Evolutionary conservation across 2,113 vertebrate genomes (phyloP), one percentile per base, ranked within the genome.

Genomic region (Marcusenius ussheri): DNA sequence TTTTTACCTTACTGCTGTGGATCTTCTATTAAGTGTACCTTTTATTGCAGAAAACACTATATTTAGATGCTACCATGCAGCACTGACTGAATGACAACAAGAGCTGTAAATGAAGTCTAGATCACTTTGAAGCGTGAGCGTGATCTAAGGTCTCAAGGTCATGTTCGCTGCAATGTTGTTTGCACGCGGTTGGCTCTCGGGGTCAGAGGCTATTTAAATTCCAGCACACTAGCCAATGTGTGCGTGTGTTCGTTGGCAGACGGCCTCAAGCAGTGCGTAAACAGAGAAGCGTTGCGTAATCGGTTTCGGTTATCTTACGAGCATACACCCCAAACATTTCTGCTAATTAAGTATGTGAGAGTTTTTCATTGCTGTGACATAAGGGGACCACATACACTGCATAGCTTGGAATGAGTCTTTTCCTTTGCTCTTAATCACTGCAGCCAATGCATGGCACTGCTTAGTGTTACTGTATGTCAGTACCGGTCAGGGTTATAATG

Each of bases 161-260:
- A 83, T 10, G n/a, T 47, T 74, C 77, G 7, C 46, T 70, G n/a
- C 35, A 50, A 50, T 53, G 46, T 42, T 39, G 17, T 51, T 50
- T 66, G 84, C 66, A 24, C 9, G 19, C 5, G 15, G 87, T 56
- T 83, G 42, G 31, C 47, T 13, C 35, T 47, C 13, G 13, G 24
- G 91, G 89, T 92, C 89, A 90, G 90, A 92, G 93, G 91, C 80
- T 88, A 90, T 92, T 92, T 56, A 87, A 66, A 92, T 92, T 90
- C 88, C 91, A 47, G 42, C 10, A 58, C 49, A 8, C 39, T 89
- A 27, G 62, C 83, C 47, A 70, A 17, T 50, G 83, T 50, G 83
- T 86, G 46, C 50, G 84, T 51, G 24, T 27, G 10, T 88, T 90
- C 42, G 17, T 91, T 92, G 91, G 91, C 87, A 56, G 39, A 24